Evolutionary conservation across 2,113 vertebrate genomes (phyloP).

Genomic region (Strix aluco): DNA sequence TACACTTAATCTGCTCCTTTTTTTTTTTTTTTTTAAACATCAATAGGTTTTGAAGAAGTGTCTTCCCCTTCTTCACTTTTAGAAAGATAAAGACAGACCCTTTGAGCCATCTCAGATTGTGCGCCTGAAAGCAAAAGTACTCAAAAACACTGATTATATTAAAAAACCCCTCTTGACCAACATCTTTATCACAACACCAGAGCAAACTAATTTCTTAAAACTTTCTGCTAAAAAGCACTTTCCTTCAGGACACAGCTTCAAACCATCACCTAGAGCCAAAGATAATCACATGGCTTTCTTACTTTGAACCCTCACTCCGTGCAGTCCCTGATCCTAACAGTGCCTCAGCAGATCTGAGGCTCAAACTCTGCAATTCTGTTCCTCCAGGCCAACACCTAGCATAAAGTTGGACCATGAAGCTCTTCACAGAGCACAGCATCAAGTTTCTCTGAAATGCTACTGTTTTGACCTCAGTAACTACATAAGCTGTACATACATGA

Average conservation of each 20-base stretch:
- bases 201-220: neutral
- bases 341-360: neutral
- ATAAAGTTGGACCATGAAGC: neutral
- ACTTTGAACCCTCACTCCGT: neutral
- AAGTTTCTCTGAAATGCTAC: neutral
- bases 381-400: neutral
- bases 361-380: neutral
- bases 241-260: neutral
- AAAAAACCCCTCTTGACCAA: neutral
- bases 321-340: neutral
- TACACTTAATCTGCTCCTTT: neutral
- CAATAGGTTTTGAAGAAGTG: neutral
- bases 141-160: neutral
- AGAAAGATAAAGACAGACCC: neutral
- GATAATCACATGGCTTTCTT: neutral
- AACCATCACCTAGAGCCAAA: neutral
- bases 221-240: neutral
- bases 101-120: neutral
- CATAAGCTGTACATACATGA: rapidly evolving
- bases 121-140: neutral
- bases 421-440: neutral
- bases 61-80: neutral
- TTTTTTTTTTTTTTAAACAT: neutral
- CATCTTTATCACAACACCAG: neutral
- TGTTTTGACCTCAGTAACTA: neutral